These are phyloP conservation scores for Plutella xylostella DNA, from an alignment of 2,888 invertebrate genomes.

Conservation along the genomic window DNA sequence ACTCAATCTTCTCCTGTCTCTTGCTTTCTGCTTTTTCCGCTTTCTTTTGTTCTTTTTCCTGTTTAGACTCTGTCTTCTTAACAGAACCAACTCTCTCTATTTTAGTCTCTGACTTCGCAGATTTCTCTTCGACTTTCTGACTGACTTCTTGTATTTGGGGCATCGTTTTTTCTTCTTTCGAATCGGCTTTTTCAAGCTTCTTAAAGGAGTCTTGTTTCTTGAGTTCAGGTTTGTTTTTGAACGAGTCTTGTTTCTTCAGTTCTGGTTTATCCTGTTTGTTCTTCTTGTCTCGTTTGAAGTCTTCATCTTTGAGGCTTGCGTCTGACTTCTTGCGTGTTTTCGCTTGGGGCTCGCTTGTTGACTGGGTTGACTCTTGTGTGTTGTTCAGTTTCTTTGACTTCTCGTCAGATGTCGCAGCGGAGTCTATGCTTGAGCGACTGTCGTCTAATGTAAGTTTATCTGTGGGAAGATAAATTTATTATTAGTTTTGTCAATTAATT, in stretches of 20 bases:
- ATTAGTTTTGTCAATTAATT: too few relatives aligned
- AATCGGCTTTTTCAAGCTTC: slow-evolving; percentile 31
- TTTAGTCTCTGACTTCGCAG: slow-evolving; percentile 29
- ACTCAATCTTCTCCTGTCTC: slow-evolving; percentile 20
- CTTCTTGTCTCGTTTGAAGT: slow-evolving; percentile 37
- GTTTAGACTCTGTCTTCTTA: slow-evolving; percentile 41
- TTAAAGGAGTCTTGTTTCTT: slow-evolving; percentile 31
- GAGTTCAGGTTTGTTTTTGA: slow-evolving; percentile 24
- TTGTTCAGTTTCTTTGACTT: slow-evolving; percentile 32
- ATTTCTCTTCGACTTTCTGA: slow-evolving; percentile 29
- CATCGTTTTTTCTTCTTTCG: slow-evolving; percentile 14
- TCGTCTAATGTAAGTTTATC: slow-evolving; percentile 28
- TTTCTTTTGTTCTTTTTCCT: slow-evolving; percentile 29
- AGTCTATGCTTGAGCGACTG: slow-evolving; percentile 45
- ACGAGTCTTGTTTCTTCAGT: slow-evolving; percentile 26
- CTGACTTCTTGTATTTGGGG: neutral
- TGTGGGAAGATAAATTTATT: slow-evolving; percentile 16
- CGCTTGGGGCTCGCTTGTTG: slow-evolving; percentile 25
- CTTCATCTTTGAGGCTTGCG: slow-evolving; percentile 54
- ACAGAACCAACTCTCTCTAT: slow-evolving; percentile 24
- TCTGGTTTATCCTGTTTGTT: slow-evolving; percentile 29
- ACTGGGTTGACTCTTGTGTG: slow-evolving; percentile 21
- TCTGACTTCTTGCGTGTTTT: slow-evolving; percentile 55
- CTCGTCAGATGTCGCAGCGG: slow-evolving; percentile 30
- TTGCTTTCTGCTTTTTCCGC: slow-evolving; percentile 9